These are phyloP conservation scores for Gambusia holbrooki DNA, from an alignment of 2,113 vertebrate genomes.

Conservation along the genomic window DNA sequence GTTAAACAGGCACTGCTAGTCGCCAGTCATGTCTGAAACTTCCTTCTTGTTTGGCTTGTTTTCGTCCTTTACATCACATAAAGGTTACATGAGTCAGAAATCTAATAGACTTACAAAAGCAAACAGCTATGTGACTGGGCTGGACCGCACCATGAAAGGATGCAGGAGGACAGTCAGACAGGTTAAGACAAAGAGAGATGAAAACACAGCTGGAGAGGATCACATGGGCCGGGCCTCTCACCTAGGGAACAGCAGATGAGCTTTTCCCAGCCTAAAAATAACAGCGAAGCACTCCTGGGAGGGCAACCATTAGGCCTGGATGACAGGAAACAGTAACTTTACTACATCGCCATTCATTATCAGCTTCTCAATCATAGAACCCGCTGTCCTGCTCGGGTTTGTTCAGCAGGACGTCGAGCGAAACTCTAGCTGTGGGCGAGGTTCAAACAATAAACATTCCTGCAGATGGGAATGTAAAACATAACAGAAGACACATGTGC, in stretches of 20 bases:
- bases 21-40: constrained; percentile 10
- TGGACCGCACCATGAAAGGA: too few species aligned
- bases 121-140: too few species aligned
- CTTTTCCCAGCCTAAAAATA: constrained; percentile 75
- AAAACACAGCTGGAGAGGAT: constrained; percentile 45
- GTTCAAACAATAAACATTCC: constrained; percentile 43
- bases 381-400: constrained; percentile 24
- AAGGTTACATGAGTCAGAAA: neutral
- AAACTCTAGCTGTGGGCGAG: constrained; percentile 2
- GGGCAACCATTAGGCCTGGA: constrained; percentile 63
- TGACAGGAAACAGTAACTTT: constrained; percentile 53
- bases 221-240: constrained; percentile 63
- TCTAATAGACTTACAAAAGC: neutral
- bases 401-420: constrained; percentile 4
- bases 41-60: neutral
- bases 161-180: neutral
- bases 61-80: neutral
- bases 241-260: constrained; percentile 65
- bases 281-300: constrained; percentile 57
- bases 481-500: constrained; percentile 11
- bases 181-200: constrained; percentile 8
- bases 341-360: constrained; percentile 30
- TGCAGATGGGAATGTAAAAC: constrained; percentile 37
- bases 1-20: constrained; percentile 46
- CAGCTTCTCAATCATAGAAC: constrained; percentile 32